Conservation (phyloP, 2,797 vertebrate genomes). For the Myioborus melanocephalus region DNA sequence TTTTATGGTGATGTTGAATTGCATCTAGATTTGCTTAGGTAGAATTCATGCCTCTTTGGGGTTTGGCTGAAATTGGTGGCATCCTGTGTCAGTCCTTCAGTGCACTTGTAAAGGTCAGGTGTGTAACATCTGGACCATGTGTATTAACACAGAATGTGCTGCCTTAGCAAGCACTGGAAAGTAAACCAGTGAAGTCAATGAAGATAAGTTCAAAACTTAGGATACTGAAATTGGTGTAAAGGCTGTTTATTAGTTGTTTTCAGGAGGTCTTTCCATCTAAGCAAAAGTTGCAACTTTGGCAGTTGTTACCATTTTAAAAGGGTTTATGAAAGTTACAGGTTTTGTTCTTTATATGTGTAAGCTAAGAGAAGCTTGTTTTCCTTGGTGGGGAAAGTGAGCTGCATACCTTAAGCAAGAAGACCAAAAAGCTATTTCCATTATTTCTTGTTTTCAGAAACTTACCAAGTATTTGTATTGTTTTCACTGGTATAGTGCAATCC, state of each 20-base stretch:
- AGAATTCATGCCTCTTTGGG: neutral
- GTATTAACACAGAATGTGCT: neutral
- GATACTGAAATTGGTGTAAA: neutral
- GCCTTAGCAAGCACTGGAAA: neutral
- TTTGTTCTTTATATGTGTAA: neutral
- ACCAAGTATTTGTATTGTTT: neutral
- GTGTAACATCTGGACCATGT: neutral
- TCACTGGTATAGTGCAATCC: neutral
- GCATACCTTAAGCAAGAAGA: neutral
- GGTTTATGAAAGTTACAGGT: neutral
- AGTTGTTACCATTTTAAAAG: neutral
- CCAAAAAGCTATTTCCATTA: neutral
- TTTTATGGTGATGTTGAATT: neutral
- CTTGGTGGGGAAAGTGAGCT: neutral
- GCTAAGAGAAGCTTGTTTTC: neutral
- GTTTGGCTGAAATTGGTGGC: neutral
- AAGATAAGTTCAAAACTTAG: neutral
- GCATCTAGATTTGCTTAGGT: neutral
- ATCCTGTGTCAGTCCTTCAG: neutral
- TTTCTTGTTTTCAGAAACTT: neutral
- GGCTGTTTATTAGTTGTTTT: neutral
- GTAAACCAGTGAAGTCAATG: neutral
- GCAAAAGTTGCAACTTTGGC: neutral
- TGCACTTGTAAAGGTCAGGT: neutral
- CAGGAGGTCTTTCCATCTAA: neutral